Evolutionary conservation across 2,113 vertebrate genomes (phyloP).

Genomic region (Hiodon alosoides): DNA sequence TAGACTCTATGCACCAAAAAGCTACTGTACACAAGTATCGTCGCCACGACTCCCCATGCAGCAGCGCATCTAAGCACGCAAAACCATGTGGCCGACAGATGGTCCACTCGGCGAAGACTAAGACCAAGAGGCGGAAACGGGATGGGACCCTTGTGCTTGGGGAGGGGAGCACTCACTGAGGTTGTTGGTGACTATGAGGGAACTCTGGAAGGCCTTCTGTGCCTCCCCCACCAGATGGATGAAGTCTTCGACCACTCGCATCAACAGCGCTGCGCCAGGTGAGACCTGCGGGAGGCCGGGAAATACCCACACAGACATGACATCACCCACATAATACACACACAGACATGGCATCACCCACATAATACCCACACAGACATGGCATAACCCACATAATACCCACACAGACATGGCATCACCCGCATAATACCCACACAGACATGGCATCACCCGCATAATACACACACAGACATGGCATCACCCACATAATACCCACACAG

Average conservation of each 20-base stretch:
- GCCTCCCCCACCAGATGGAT: conserved; percentile 87
- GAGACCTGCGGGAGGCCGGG: conserved; percentile 65
- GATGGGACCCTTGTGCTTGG: background rate
- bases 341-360: conserved; percentile 2
- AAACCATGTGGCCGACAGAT: background rate
- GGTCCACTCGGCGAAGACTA: background rate
- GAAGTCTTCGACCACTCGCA: conserved; percentile 95
- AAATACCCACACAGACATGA: background rate
- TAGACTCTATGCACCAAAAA: too few relatives aligned
- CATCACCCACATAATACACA: background rate
- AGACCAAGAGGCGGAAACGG: background rate
- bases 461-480: background rate
- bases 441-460: background rate
- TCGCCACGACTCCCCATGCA: too few relatives aligned
- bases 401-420: background rate
- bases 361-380: conserved; percentile 3
- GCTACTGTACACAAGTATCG: too few relatives aligned
- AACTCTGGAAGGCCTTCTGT: conserved; percentile 93
- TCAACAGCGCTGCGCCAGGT: conserved; percentile 85
- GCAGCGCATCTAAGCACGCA: too few relatives aligned
- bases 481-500: background rate
- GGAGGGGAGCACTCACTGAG: conserved; percentile 69
- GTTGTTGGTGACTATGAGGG: conserved; percentile 90
- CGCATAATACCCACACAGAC: background rate
- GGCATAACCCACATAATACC: background rate